phyloP scores from a whole-genome alignment of 2,113 vertebrate genomes.

The Etheostoma cragini region DNA sequence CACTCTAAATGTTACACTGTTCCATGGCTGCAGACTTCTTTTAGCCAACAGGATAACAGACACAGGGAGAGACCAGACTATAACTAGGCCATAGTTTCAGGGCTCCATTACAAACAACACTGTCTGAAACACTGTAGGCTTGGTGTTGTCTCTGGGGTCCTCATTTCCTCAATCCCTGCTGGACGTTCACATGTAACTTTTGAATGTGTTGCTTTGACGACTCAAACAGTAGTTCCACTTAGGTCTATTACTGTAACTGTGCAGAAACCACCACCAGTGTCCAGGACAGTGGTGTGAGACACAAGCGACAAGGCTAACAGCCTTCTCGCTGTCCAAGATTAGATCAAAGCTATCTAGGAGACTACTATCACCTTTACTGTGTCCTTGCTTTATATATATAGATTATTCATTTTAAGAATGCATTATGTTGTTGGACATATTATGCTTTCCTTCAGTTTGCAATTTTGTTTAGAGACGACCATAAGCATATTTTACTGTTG shows the following conservation, averaged over 20 bases:
- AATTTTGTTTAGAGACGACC: slow-evolving; percentile 1
- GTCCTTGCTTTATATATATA: background rate
- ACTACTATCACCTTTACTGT: background rate
- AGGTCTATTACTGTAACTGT: background rate
- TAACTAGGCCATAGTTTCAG: slow-evolving; percentile 29
- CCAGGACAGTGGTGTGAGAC: slow-evolving; percentile 4
- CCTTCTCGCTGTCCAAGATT: background rate
- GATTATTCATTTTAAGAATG: background rate
- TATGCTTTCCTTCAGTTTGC: background rate
- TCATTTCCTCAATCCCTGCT: slow-evolving; percentile 28
- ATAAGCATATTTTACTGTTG: slow-evolving; percentile 12
- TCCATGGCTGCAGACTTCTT: background rate
- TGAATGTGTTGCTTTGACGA: background rate
- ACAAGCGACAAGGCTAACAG: background rate
- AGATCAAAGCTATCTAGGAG: background rate
- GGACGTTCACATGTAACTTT: slow-evolving; percentile 21
- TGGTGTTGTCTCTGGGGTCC: slow-evolving; percentile 17
- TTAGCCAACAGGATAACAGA: slow-evolving; percentile 26
- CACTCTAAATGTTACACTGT: background rate
- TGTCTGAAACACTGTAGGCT: background rate
- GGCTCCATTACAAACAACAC: slow-evolving; percentile 11
- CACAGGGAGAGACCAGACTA: slow-evolving; percentile 8
- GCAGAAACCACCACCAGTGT: background rate
- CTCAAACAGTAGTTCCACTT: slow-evolving; percentile 14
- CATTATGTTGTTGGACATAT: background rate